Percentiles rank a stretch among this genome's conserved stretches.
phyloP scores from a whole-genome alignment of 1,140 invertebrate species.

The Danaus plexippus region DNA sequence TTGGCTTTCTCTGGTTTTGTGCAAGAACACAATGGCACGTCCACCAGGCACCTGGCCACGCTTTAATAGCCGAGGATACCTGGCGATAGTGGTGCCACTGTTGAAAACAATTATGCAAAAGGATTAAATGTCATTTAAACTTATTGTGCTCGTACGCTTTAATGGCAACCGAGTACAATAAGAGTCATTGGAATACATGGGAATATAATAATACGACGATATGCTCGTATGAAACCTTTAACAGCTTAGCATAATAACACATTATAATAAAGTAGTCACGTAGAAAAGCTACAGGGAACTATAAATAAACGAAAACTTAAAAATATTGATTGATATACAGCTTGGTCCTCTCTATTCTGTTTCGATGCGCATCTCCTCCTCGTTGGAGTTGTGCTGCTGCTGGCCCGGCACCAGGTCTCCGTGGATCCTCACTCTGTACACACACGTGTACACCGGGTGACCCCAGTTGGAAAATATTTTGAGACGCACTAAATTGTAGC shows the following conservation, averaged over 20 bases:
- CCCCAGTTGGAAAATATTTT: constrained; percentile 55
- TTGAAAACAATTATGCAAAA: constrained; percentile 17
- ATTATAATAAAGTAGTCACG: no score
- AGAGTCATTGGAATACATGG: no score
- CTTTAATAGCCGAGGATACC: constrained; percentile 32
- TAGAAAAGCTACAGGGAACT: no score
- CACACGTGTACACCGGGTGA: constrained; percentile 52
- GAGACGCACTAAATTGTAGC: constrained; percentile 42
- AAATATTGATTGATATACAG: background rate
- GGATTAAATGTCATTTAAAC: constrained; percentile 22
- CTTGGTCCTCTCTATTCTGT: constrained; percentile 30
- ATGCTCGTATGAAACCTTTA: constrained; percentile 1
- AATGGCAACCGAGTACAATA: no score
- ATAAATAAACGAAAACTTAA: no score
- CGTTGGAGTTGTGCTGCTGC: constrained; percentile 13
- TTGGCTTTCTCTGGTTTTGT: constrained; percentile 69
- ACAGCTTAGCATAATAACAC: no score
- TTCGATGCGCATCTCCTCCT: constrained; percentile 38
- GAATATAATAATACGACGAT: no score
- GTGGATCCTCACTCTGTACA: constrained; percentile 56
- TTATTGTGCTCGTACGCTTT: constrained; percentile 13
- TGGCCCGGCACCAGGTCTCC: constrained; percentile 39
- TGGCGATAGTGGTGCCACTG: constrained; percentile 49
- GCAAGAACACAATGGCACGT: constrained; percentile 51
- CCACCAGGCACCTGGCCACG: constrained; percentile 24